phyloP scores from a whole-genome alignment of 2,113 vertebrate species.

The Cettia cetti region DNA sequence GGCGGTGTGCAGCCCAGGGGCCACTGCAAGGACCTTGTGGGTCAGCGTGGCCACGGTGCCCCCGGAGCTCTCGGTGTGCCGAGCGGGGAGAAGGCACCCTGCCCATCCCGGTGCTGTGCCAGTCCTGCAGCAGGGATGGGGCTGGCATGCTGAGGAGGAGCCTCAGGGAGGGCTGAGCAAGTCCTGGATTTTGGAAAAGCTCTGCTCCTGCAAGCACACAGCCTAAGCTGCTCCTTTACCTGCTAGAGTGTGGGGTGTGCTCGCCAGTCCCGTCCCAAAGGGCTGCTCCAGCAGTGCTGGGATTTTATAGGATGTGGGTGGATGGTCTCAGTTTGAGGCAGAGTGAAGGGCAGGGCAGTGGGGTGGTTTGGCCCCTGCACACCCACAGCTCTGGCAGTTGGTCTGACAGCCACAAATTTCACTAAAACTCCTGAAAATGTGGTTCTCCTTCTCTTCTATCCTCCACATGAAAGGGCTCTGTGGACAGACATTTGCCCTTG shows the following conservation, averaged over 20 bases:
- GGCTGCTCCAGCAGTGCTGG: not conserved
- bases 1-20: not conserved
- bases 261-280: not conserved
- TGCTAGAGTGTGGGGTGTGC: accelerated
- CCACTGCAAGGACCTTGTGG: not conserved
- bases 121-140: not conserved
- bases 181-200: not conserved
- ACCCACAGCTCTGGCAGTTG: not conserved
- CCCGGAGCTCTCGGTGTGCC: not conserved
- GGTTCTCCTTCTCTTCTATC: not conserved
- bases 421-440: not conserved
- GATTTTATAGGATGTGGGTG: not conserved
- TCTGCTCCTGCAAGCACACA: not conserved
- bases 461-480: not conserved
- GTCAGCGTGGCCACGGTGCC: not conserved
- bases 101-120: accelerated
- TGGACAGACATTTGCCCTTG: conserved; percentile 3
- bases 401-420: not conserved
- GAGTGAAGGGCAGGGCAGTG: not conserved
- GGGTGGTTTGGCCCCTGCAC: not conserved
- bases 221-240: not conserved
- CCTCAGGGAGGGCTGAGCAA: not conserved
- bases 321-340: accelerated
- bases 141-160: not conserved
- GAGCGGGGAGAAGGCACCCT: not conserved